Base-by-base conservation (phyloP, 2,888 invertebrate species). In the Esperia sulphurella region DNA sequence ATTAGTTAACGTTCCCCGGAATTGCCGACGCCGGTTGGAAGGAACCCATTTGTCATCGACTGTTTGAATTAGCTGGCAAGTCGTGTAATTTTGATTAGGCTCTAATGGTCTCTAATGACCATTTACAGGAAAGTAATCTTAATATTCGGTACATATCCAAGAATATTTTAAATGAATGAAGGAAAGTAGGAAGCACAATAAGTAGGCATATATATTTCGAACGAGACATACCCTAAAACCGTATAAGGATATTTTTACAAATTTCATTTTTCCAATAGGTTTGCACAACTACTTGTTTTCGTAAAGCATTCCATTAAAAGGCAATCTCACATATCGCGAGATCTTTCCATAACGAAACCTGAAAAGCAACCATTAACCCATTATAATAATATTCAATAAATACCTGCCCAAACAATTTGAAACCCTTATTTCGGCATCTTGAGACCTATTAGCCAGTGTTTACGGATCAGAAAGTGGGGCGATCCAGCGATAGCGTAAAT, bases 401-500 rank as follows among this genome's bases (percentile, higher is more conserved):
- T 21, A 38, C 42, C 39, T 40, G 38, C 12, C 30, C 41, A 45
- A 45, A 50, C 48, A 51, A 55, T 45, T 49, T 53, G 52, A 56
- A 59, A 53, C 47, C 50, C 49, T 55, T 56, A 51, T 48, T 39
- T 48, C 45, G 51, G 58, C 54, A 58, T 58, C 58, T 61, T 63
- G 62, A 69, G 58, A 64, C 57, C 59, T 63, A 69, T 69, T 71
- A 72, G 61, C 44, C 40, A 53, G 61, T 64, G 68, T 68, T 69
- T 68, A 61, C 56, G 64, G 60, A 59, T 59, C 59, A 60, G 55
- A 61, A 85, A 82, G 80, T 88, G 55, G 86, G 75, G 66, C 89
- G 88, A 88, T 88, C 57, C 51, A 55, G 55, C 80, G 88, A 88
- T 88, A 88, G 62, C 53, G 63, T 63, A 86, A 83, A 87, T 84